Evolutionary conservation across 2,888 invertebrate species (phyloP).

Genomic region (Lamellibrachia satsuma): DNA sequence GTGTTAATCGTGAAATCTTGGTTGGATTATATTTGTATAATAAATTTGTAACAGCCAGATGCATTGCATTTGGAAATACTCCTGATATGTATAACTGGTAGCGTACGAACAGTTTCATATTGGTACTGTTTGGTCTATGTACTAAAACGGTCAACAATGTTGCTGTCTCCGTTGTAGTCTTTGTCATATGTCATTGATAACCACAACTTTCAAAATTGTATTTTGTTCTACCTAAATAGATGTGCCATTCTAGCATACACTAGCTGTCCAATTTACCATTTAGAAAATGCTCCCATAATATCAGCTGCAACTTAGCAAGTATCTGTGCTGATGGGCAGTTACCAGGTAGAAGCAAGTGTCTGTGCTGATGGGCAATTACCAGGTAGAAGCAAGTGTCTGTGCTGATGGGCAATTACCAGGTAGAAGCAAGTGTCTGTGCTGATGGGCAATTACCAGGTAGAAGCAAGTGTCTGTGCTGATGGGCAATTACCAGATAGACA

Average conservation of each 20-base stretch:
- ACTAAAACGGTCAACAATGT: not conserved
- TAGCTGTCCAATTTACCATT: not conserved
- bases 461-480: too few relatives aligned
- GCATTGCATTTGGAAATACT: slow-evolving; percentile 5
- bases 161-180: not conserved
- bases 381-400: too few relatives aligned
- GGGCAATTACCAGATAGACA: not conserved
- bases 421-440: not conserved
- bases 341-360: too few relatives aligned
- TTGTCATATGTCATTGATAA: not conserved
- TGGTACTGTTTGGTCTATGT: not conserved
- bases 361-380: too few relatives aligned
- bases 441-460: too few relatives aligned
- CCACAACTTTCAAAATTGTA: not conserved
- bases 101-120: not conserved
- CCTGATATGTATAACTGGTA: not conserved
- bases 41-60: not conserved
- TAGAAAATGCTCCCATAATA: not conserved
- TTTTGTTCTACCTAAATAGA: not conserved
- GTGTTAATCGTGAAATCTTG: not conserved
- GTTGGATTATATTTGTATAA: not conserved
- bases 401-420: not conserved
- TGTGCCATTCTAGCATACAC: not conserved
- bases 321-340: not conserved
- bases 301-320: not conserved